These are phyloP conservation scores for Plusia festucae DNA, from an alignment of 2,888 invertebrate genomes.

Conservation along the genomic window DNA sequence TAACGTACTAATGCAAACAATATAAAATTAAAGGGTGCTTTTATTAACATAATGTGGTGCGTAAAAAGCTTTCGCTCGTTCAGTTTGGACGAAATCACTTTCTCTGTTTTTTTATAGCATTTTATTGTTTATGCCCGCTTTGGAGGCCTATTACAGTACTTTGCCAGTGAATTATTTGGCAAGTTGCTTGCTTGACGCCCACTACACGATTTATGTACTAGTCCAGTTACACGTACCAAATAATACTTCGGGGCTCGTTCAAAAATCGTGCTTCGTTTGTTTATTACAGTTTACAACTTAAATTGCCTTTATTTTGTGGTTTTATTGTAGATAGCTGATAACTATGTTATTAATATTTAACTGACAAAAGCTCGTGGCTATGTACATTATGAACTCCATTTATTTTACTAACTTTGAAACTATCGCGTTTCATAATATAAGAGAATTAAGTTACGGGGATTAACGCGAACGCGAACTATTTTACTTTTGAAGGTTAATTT, in stretches of 20 bases:
- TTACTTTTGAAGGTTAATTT: too few relatives aligned
- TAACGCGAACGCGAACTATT: too few relatives aligned
- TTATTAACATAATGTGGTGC: constrained; percentile 52
- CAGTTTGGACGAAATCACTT: constrained; percentile 70
- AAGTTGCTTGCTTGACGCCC: constrained; percentile 75
- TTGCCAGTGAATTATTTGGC: constrained; percentile 84
- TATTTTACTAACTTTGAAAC: not conserved
- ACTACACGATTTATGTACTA: constrained; percentile 80
- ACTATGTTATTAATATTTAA: constrained; percentile 39
- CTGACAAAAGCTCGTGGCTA: too few relatives aligned
- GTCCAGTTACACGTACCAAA: constrained; percentile 58
- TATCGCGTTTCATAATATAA: too few relatives aligned
- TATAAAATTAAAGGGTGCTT: constrained; percentile 51
- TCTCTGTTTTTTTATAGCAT: constrained; percentile 75
- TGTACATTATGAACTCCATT: too few relatives aligned
- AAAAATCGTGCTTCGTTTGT: constrained; percentile 54
- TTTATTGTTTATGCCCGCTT: constrained; percentile 82
- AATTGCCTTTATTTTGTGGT: constrained; percentile 26
- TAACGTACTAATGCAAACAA: constrained; percentile 33
- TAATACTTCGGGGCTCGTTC: constrained; percentile 55
- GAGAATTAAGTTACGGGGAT: too few relatives aligned
- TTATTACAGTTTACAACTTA: constrained; percentile 42
- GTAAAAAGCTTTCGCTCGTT: constrained; percentile 53
- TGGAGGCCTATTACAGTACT: constrained; percentile 77
- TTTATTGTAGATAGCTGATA: constrained; percentile 25